Base-by-base conservation (phyloP, 2,113 vertebrate genomes). In the Pavo muticus region DNA sequence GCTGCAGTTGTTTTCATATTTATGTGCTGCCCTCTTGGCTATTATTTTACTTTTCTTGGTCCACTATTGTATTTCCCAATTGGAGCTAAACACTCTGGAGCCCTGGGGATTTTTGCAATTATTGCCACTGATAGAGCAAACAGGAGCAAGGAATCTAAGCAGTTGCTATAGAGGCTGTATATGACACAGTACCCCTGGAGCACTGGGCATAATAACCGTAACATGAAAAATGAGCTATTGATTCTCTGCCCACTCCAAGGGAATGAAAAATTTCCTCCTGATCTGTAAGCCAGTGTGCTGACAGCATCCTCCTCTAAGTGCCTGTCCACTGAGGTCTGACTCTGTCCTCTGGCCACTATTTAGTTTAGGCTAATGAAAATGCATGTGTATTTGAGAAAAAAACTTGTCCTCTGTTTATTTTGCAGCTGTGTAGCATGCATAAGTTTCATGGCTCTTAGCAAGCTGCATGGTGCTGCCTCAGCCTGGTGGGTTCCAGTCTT, bases 181-280 rank as follows among this genome's bases (percentile, higher is more conserved):
- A 69, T 77, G 91, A 87, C 80, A 91, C 90, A 86, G 39, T 74
- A 72, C 61, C 90, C 1, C 1, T 63, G 87, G 68, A 94, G 64
- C 94, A 68, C 84, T 80, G 82, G 91, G 81, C 87, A 87, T 90
- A 91, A 96, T 94, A 95, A 83, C 91, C 23, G 4, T 73, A 94
- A 94, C 87, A 39, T 92, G 89, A 94, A 92, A 95, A 94, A 94
- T 82, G 89, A 95, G 82, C 79, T 90, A 87, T 92, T 92, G 95
- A 91, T 94, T 91, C 95, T 92, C 78, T 96, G 56, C 93, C 90
- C 78, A 80, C 68, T 95, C 85, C 25, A 21, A 90, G 87, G 75
- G 64, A 94, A 94, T 95, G 94, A 94, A 90, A 93, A 82, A 95
- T 89, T 92, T 89, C 91, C 94, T 93, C 59, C 74, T 35, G 10